Conservation (phyloP, 2,888 invertebrate species). For the Pseudococcus jackbeardsleyi region DNA sequence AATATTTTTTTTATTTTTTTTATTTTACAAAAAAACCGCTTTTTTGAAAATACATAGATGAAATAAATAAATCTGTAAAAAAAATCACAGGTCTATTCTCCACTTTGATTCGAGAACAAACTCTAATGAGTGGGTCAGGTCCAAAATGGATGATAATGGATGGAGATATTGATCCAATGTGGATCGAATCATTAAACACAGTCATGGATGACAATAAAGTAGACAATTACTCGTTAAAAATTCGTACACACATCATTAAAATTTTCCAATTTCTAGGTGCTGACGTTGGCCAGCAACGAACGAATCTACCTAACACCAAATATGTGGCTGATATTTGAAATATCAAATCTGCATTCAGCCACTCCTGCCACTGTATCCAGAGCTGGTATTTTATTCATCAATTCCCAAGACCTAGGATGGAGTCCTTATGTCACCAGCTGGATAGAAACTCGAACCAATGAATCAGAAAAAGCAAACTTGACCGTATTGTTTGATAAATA, state of each 20-base stretch:
- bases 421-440: slow-evolving; percentile 91
- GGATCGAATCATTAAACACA: slow-evolving; percentile 97
- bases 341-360: slow-evolving; percentile 88
- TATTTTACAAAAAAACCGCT: no score
- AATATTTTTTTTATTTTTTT: no score
- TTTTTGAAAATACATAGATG: no score
- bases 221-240: background rate
- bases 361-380: slow-evolving; percentile 96
- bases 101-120: slow-evolving; percentile 92
- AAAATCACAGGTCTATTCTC: slow-evolving; percentile 83
- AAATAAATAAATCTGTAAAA: background rate
- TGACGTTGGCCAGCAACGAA: slow-evolving; percentile 95
- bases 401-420: slow-evolving; percentile 95
- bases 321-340: slow-evolving; percentile 95
- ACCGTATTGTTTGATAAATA: slow-evolving; percentile 94
- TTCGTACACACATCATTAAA: background rate
- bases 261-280: slow-evolving; percentile 72
- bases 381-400: slow-evolving; percentile 94
- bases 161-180: slow-evolving; percentile 98
- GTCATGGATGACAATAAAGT: slow-evolving; percentile 98
- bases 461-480: slow-evolving; percentile 83
- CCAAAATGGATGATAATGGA: slow-evolving; percentile 96
- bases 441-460: slow-evolving; percentile 82
- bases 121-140: slow-evolving; percentile 86
- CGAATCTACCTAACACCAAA: slow-evolving; percentile 89